Percentiles rank a stretch among this genome's conserved stretches.
phyloP scores from a whole-genome alignment of 2,113 vertebrate species.

The Bujurquina vittata region DNA sequence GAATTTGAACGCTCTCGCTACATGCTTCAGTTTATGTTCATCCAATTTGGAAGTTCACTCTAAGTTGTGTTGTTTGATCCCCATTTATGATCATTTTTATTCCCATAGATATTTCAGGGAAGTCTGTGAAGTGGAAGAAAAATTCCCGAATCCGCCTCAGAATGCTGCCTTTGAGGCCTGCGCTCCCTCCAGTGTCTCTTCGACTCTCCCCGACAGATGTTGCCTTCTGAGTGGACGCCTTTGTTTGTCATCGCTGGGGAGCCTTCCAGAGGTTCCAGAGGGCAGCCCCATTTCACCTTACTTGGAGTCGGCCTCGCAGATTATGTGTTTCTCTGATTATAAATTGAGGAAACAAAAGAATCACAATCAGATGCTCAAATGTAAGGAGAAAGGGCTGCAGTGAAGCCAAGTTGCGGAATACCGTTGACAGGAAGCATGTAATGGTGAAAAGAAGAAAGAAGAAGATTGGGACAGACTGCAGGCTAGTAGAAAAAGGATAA shows the following conservation, averaged over 20 bases:
- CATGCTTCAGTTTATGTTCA: slow-evolving; percentile 23
- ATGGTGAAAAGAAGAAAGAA: not conserved
- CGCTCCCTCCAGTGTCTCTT: slow-evolving; percentile 38
- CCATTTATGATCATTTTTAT: slow-evolving; percentile 42
- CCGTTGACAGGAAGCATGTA: not conserved
- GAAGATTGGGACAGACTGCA: slow-evolving; percentile 1
- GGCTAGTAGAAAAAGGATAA: slow-evolving; percentile 36
- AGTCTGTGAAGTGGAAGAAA: slow-evolving; percentile 11
- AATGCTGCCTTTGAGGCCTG: slow-evolving; percentile 26
- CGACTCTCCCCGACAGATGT: slow-evolving; percentile 16
- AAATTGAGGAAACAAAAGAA: not conserved
- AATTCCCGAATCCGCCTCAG: slow-evolving; percentile 41
- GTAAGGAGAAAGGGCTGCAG: not conserved
- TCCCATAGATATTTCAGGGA: slow-evolving; percentile 8
- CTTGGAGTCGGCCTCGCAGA: slow-evolving; percentile 12
- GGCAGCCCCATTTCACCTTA: slow-evolving; percentile 40
- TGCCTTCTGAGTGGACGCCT: not conserved
- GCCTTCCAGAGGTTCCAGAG: not conserved
- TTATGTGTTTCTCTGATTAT: slow-evolving; percentile 27
- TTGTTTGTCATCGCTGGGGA: slow-evolving; percentile 2
- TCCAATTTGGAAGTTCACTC: slow-evolving; percentile 10
- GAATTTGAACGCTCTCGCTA: slow-evolving; percentile 2
- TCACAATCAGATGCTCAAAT: not conserved
- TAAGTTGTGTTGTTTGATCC: slow-evolving; percentile 15
- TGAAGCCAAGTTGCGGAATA: not conserved